Conservation (phyloP, 2,888 invertebrate genomes). For the Phyllotreta cruciferae region DNA sequence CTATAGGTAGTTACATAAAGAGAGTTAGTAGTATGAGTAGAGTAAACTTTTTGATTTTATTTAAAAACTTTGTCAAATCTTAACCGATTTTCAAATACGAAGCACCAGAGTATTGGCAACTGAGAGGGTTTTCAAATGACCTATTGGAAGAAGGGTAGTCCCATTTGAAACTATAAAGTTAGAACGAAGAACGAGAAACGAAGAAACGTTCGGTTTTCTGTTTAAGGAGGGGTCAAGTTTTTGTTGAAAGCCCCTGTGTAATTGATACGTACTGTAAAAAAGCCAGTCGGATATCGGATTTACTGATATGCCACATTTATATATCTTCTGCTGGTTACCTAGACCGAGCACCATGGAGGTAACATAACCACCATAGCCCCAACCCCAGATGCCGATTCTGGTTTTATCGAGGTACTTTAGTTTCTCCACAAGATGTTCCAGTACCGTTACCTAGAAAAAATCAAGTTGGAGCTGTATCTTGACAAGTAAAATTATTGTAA, state of each 20-base stretch:
- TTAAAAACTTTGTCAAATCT: no score
- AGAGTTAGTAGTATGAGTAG: no score
- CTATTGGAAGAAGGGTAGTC: no score
- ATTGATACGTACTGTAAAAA: slow-evolving; percentile 81
- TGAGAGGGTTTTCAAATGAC: no score
- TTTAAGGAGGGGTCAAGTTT: neutral
- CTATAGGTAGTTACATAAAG: no score
- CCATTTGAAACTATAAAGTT: no score
- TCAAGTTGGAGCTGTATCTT: neutral
- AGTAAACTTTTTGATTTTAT: no score
- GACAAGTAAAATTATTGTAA: neutral
- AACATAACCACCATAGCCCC: slow-evolving; percentile 96
- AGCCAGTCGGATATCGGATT: slow-evolving; percentile 96
- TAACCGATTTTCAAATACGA: no score
- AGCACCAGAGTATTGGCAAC: no score
- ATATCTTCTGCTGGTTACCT: slow-evolving; percentile 74
- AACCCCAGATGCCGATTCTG: slow-evolving; percentile 93
- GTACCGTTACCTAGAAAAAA: slow-evolving; percentile 75
- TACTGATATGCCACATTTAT: slow-evolving; percentile 92
- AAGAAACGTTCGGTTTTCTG: neutral
- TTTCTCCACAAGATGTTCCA: slow-evolving; percentile 82
- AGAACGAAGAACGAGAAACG: neutral
- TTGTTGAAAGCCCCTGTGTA: neutral
- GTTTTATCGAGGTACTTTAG: slow-evolving; percentile 86
- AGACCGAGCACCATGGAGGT: slow-evolving; percentile 90